These are phyloP conservation scores for Drosophila birchii DNA, from an alignment of 2,888 invertebrate genomes.

Conservation along the genomic window DNA sequence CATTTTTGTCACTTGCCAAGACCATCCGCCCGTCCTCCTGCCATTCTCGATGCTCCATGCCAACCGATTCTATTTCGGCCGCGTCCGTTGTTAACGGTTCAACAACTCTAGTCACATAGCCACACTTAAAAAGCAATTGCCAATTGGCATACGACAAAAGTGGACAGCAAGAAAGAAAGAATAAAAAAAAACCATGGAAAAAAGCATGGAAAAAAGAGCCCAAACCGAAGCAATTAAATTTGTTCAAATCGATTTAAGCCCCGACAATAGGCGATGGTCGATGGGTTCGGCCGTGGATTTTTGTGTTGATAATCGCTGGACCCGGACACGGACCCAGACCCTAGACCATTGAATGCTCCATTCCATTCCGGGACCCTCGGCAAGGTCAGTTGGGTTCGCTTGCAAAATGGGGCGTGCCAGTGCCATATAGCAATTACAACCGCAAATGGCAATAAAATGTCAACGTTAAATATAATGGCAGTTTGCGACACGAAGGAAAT, in stretches of 20 bases:
- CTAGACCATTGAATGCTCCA: not conserved
- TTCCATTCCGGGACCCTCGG: not conserved
- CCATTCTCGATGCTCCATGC: not conserved
- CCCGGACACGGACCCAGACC: conserved; percentile 2
- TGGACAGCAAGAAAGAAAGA: not conserved
- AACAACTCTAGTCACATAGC: conserved; percentile 68
- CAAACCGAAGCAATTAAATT: conserved; percentile 77
- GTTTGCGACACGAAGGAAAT: conserved; percentile 28
- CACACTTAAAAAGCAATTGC: conserved; percentile 76
- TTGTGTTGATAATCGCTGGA: conserved; percentile 18
- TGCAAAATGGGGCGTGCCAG: conserved; percentile 53
- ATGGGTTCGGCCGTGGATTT: conserved; percentile 6
- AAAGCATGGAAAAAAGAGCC: conserved; percentile 27
- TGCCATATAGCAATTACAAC: conserved; percentile 74
- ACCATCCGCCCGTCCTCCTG: no score
- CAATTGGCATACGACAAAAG: conserved; percentile 61
- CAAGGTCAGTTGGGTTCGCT: conserved; percentile 7
- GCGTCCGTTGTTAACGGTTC: conserved; percentile 63
- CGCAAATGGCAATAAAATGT: conserved; percentile 79
- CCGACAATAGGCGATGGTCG: conserved; percentile 65
- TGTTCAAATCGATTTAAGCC: conserved; percentile 79
- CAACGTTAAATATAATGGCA: conserved; percentile 65
- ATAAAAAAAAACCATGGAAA: not conserved
- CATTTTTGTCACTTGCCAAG: conserved; percentile 14
- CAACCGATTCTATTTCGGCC: conserved; percentile 22